Evolutionary conservation across 2,113 vertebrate genomes (phyloP).

Genomic region (Corythornis vintsioides): DNA sequence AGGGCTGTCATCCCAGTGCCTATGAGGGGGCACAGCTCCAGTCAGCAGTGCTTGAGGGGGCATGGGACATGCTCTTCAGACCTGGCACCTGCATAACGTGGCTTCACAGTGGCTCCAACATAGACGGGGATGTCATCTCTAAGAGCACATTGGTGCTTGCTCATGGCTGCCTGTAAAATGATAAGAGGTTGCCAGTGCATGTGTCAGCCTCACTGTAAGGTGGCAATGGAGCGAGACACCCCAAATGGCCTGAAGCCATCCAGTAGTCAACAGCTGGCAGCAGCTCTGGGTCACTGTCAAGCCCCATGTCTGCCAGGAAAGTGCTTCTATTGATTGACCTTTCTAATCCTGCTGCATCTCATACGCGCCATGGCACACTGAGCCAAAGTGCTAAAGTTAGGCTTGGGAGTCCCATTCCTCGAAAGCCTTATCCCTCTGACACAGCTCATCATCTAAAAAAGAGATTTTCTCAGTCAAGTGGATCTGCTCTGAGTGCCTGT

Average conservation of each 20-base stretch:
- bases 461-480: conserved; percentile 38
- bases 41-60: not conserved
- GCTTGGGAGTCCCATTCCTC: conserved; percentile 31
- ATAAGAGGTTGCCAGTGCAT: not conserved
- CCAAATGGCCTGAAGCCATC: not conserved
- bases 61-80: not conserved
- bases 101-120: not conserved
- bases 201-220: not conserved
- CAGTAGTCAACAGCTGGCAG: conserved; percentile 28
- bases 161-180: not conserved
- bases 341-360: conserved; percentile 6
- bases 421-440: conserved; percentile 30
- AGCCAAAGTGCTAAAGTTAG: conserved; percentile 41
- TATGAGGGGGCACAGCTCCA: fast-evolving
- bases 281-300: not conserved
- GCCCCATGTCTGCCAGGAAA: not conserved
- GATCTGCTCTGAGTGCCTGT: not conserved
- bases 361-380: fast-evolving
- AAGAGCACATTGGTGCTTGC: not conserved
- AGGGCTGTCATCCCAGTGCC: not conserved
- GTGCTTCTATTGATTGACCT: not conserved
- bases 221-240: not conserved
- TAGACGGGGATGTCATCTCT: fast-evolving
- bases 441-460: conserved; percentile 10
- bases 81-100: not conserved